A percentile compares a stretch with the other conserved stretches of the same genome.
phyloP scores from a whole-genome alignment of 2,113 vertebrate species.

The Eurypyga helias region DNA sequence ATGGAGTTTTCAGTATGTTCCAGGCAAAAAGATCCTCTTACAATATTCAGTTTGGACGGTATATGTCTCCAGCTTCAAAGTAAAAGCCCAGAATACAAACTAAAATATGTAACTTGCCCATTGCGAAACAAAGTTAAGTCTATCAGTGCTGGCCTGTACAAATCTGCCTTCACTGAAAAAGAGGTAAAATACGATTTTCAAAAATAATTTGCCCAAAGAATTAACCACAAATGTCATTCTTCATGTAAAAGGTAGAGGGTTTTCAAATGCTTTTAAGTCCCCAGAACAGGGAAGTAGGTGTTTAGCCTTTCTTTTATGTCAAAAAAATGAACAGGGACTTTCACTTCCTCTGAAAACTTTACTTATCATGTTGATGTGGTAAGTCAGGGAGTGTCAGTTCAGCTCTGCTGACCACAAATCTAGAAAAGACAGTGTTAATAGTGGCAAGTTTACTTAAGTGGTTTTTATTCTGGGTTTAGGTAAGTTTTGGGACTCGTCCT shows the following conservation, averaged over 20 bases:
- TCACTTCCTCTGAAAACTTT: background rate
- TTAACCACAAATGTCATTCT: background rate
- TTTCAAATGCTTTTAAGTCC: background rate
- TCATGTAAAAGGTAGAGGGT: background rate
- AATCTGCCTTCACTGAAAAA: background rate
- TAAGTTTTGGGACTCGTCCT: background rate
- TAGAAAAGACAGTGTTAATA: background rate
- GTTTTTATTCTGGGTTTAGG: too few species aligned
- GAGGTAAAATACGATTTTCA: background rate
- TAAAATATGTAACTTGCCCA: background rate
- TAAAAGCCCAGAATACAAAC: background rate
- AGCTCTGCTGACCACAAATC: background rate
- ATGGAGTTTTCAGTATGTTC: background rate
- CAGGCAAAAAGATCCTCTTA: background rate
- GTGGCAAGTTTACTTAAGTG: background rate
- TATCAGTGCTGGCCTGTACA: background rate
- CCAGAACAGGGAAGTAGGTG: background rate
- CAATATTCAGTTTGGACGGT: background rate
- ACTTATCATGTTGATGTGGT: background rate
- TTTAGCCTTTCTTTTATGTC: background rate
- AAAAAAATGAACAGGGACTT: background rate
- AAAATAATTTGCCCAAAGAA: background rate
- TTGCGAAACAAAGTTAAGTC: background rate
- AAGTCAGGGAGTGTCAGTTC: background rate
- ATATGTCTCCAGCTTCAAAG: background rate